These are phyloP conservation scores for Acrocephalus arundinaceus DNA, from an alignment of 2,113 vertebrate genomes.

Conservation along the genomic window DNA sequence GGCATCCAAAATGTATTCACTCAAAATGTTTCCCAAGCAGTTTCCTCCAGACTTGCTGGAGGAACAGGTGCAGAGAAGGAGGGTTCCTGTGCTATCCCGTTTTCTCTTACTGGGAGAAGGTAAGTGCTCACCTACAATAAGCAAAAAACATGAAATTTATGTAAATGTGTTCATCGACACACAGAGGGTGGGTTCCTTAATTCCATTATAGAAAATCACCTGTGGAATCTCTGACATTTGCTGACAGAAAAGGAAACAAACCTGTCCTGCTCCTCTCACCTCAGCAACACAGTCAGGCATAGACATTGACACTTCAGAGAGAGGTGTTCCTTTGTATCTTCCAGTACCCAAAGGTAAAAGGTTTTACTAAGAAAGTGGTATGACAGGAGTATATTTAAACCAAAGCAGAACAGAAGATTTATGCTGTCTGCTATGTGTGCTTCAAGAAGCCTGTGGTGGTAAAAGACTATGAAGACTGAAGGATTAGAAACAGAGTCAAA, in stretches of 20 bases:
- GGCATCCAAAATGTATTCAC: neutral
- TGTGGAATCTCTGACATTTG: neutral
- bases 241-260: neutral
- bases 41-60: neutral
- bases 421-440: neutral
- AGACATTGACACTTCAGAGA: neutral
- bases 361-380: neutral
- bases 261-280: neutral
- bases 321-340: neutral
- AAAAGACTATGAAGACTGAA: neutral
- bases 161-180: neutral
- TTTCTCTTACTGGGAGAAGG: neutral
- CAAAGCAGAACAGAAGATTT: neutral
- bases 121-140: neutral
- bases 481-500: neutral
- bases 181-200: neutral
- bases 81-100: neutral
- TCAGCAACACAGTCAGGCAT: neutral
- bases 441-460: neutral
- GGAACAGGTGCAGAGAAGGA: neutral
- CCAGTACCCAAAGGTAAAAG: neutral
- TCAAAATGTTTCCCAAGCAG: neutral
- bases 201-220: neutral
- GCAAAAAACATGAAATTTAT: rapidly evolving
- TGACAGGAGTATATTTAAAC: neutral